These are phyloP conservation scores for Ophion slaviceki DNA, from an alignment of 2,888 invertebrate species.

Conservation along the genomic window DNA sequence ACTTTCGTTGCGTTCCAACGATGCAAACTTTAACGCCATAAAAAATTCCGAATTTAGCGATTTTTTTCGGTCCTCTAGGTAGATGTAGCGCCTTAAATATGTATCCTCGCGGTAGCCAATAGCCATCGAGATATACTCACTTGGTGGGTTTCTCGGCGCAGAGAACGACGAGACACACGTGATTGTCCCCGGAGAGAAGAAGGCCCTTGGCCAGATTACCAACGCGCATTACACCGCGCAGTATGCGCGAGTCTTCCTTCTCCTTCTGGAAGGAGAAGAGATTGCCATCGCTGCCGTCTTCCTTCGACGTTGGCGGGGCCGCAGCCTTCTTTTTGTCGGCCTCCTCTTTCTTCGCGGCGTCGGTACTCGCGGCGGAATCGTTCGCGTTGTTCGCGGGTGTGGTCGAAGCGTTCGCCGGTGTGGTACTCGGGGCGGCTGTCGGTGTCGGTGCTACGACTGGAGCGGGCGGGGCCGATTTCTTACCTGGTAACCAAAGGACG, in stretches of 20 bases:
- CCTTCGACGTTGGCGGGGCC: constrained; percentile 80
- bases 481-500: constrained; percentile 70
- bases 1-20: no score
- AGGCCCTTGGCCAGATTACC: constrained; percentile 96
- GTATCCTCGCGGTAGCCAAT: neutral
- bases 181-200: constrained; percentile 94
- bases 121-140: constrained; percentile 65
- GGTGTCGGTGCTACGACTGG: constrained; percentile 6
- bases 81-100: neutral
- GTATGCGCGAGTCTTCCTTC: constrained; percentile 88
- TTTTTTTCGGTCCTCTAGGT: no score
- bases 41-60: no score
- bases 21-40: no score
- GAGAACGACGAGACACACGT: constrained; percentile 96
- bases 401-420: constrained; percentile 47
- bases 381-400: constrained; percentile 68
- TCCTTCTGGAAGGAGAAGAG: constrained; percentile 89
- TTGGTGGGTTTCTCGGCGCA: constrained; percentile 97
- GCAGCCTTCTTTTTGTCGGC: constrained; percentile 85
- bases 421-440: constrained; percentile 31
- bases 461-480: constrained; percentile 66
- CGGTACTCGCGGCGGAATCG: constrained; percentile 71
- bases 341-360: constrained; percentile 83
- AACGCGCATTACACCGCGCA: constrained; percentile 98
- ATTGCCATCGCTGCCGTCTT: constrained; percentile 91